phyloP scores from a whole-genome alignment of 2,113 vertebrate genomes.

The Hiodon tergisus region DNA sequence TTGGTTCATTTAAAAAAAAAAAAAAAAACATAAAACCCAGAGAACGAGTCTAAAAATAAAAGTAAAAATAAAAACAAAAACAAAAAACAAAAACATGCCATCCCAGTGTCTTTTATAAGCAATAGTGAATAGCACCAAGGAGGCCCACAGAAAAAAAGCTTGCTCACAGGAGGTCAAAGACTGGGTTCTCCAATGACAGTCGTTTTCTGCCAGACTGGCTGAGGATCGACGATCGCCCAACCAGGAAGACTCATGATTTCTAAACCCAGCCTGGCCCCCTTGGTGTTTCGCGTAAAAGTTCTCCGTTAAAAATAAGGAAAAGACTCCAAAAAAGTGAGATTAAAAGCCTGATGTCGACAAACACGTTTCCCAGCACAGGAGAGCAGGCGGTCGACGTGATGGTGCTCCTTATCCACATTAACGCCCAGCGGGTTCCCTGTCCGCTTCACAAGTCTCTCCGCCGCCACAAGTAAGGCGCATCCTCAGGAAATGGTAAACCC shows the following conservation, averaged over 20 bases:
- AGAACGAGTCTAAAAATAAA: too few species aligned
- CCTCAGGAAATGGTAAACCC: too few species aligned
- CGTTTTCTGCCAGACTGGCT: background rate
- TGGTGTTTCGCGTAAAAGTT: constrained; percentile 46
- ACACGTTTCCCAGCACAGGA: constrained; percentile 26
- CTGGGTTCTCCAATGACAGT: background rate
- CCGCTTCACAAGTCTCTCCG: too few species aligned
- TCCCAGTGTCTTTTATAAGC: background rate
- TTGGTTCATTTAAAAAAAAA: too few species aligned
- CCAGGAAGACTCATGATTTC: background rate
- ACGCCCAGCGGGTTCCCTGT: background rate
- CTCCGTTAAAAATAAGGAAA: constrained; percentile 26
- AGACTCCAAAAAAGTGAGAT: constrained; percentile 17
- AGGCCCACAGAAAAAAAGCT: background rate
- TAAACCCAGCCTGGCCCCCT: constrained; percentile 21
- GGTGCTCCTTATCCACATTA: background rate
- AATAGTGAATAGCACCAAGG: too few species aligned
- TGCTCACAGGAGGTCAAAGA: background rate
- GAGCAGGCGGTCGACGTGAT: background rate
- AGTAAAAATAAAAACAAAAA: background rate
- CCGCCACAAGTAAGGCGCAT: too few species aligned
- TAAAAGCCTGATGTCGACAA: constrained; percentile 8
- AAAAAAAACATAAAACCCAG: too few species aligned
- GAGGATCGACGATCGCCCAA: background rate
- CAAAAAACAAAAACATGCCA: background rate